Conservation (phyloP, 2,113 vertebrate genomes). For the Camelus dromedarius region DNA sequence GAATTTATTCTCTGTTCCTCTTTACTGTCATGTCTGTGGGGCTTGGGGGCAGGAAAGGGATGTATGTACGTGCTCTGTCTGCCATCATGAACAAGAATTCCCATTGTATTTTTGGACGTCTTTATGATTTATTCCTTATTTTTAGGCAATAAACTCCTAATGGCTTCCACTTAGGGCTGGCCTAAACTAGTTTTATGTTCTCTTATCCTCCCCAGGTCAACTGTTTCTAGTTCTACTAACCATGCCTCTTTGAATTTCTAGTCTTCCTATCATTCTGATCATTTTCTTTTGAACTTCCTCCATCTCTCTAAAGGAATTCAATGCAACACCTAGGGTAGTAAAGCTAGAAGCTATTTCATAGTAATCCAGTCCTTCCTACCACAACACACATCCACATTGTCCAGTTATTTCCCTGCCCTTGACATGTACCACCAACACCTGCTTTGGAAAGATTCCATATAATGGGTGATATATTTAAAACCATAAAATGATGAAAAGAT, state of each 20-base stretch:
- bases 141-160: neutral
- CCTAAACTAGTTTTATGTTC: neutral
- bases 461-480: too few relatives aligned
- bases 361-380: neutral
- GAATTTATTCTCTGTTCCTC: neutral
- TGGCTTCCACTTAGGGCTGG: neutral
- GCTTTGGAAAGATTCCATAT: neutral
- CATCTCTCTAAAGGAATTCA: neutral
- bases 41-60: neutral
- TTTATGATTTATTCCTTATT: neutral
- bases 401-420: neutral
- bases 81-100: slow-evolving; percentile 3
- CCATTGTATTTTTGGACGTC: neutral
- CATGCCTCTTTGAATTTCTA: neutral
- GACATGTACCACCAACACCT: neutral
- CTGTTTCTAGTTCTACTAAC: slow-evolving; percentile 37
- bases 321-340: neutral
- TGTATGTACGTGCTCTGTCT: neutral
- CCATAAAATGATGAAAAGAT: neutral
- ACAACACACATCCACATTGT: neutral
- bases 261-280: neutral
- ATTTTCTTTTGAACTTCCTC: slow-evolving; percentile 46
- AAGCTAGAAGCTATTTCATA: neutral
- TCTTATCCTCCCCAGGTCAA: neutral
- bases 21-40: neutral